Evolutionary conservation across 1,140 invertebrate genomes (phyloP).

Genomic region (Scaptodrosophila lebanonensis): DNA sequence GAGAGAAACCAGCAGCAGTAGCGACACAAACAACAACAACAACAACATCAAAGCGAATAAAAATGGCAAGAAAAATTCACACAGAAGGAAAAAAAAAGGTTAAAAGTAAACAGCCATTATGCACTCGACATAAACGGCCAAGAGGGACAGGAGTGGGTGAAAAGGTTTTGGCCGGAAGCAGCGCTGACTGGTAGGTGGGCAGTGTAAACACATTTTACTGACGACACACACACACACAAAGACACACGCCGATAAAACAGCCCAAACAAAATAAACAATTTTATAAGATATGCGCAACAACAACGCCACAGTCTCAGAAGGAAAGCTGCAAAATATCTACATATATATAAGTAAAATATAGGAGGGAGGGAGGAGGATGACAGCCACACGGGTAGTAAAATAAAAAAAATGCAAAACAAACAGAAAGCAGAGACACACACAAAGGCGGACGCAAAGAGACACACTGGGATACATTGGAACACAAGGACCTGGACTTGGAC

Average conservation of each 20-base stretch:
- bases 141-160: neutral
- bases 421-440: slow-evolving; percentile 25
- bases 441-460: neutral
- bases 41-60: slow-evolving; percentile 66
- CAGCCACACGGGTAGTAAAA: slow-evolving; percentile 42
- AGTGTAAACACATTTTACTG: slow-evolving; percentile 70
- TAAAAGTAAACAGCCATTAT: slow-evolving; percentile 75
- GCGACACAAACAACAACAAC: slow-evolving; percentile 1
- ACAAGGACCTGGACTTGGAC: too few species aligned
- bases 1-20: slow-evolving; percentile 35
- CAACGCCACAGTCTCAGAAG: slow-evolving; percentile 23
- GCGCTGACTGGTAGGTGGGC: slow-evolving; percentile 52
- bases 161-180: slow-evolving; percentile 42
- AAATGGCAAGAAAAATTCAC: slow-evolving; percentile 33
- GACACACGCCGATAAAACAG: slow-evolving; percentile 35
- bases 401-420: slow-evolving; percentile 51
- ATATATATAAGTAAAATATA: slow-evolving; percentile 28
- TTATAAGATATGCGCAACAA: slow-evolving; percentile 64
- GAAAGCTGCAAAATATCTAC: slow-evolving; percentile 54
- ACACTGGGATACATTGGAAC: neutral
- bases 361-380: slow-evolving; percentile 24
- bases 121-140: slow-evolving; percentile 60
- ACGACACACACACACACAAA: neutral
- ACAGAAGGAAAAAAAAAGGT: slow-evolving; percentile 18
- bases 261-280: slow-evolving; percentile 67